Percentiles rank a stretch among this genome's conserved stretches.
These are phyloP conservation scores for Scylla paramamosain DNA, from an alignment of 1,140 invertebrate species.

Conservation along the genomic window DNA sequence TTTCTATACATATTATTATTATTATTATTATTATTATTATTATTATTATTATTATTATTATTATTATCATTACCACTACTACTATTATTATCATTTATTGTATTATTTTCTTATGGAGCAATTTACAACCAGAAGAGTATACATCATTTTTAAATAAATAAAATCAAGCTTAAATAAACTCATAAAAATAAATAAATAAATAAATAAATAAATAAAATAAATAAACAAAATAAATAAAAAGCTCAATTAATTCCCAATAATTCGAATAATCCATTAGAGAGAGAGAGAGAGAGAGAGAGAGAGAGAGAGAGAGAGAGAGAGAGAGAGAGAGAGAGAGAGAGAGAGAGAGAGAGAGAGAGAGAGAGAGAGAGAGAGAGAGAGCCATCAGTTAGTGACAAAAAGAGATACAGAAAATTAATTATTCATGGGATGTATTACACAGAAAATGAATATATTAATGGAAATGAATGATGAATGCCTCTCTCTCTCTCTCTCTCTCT, in stretches of 20 bases:
- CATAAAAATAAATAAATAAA: slow-evolving; percentile 53
- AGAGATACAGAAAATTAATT: neutral
- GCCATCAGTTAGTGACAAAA: neutral
- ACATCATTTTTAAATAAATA: slow-evolving; percentile 39
- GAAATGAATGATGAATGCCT: neutral
- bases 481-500: no score
- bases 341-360: neutral
- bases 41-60: slow-evolving; percentile 31
- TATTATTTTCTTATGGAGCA: neutral
- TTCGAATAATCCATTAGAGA: neutral
- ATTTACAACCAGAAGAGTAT: neutral
- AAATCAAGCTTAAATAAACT: slow-evolving; percentile 32
- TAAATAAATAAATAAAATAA: slow-evolving; percentile 52
- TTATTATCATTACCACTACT: neutral
- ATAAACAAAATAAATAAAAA: slow-evolving; percentile 24
- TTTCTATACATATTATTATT: no score
- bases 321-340: neutral
- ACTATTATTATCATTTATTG: slow-evolving; percentile 1
- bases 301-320: neutral
- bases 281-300: neutral
- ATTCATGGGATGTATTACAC: neutral
- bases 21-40: slow-evolving; percentile 31
- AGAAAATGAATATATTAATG: neutral
- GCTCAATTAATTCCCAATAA: neutral
- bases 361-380: no score